Conservation (phyloP, 2,888 invertebrate species). For the Meganola albula region DNA sequence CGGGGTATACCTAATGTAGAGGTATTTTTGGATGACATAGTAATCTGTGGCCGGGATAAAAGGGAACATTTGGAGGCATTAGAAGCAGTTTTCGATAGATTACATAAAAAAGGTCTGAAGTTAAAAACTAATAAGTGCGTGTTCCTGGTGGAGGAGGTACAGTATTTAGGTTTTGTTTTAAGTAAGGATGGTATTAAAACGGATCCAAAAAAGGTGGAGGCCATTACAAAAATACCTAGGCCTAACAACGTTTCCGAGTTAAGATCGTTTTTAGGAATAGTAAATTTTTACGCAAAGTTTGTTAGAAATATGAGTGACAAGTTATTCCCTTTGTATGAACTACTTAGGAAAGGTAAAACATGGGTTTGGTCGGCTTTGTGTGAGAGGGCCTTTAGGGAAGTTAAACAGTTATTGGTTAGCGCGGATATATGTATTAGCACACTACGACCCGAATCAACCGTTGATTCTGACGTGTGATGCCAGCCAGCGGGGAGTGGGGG, state of each 20-base stretch:
- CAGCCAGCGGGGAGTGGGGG: not conserved
- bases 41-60: constrained; percentile 1
- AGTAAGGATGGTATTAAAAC: not conserved
- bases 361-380: constrained; percentile 10
- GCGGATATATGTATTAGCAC: constrained; percentile 14
- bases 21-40: constrained; percentile 10
- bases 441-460: constrained; percentile 17
- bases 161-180: constrained; percentile 1
- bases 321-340: constrained; percentile 10
- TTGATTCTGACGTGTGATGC: constrained; percentile 1
- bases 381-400: constrained; percentile 8
- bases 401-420: constrained; percentile 16
- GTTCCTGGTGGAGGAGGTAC: not conserved
- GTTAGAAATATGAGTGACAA: constrained; percentile 10
- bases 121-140: constrained; percentile 1
- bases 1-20: constrained; percentile 5
- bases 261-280: constrained; percentile 12
- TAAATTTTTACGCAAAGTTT: constrained; percentile 17
- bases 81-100: not conserved
- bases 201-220: not conserved
- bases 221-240: constrained; percentile 6
- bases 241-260: constrained; percentile 12
- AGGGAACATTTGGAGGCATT: not conserved
- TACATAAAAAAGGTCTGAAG: constrained; percentile 1
- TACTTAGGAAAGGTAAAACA: constrained; percentile 13